Base-by-base conservation (phyloP, 2,888 invertebrate genomes). In the Amphipyra berbera region DNA sequence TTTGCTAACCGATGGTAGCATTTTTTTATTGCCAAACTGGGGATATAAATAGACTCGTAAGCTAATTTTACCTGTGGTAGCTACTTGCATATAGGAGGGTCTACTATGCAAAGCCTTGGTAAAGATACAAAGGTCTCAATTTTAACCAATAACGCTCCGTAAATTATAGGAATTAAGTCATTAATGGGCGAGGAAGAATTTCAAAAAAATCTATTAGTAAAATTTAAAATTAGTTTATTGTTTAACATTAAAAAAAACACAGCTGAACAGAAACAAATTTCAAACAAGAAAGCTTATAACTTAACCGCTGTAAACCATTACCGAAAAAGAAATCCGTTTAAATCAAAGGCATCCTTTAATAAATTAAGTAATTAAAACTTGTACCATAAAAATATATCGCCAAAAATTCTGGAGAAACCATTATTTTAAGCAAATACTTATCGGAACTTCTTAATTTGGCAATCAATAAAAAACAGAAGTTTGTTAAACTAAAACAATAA, bases 391-490 rank as follows among this genome's bases (percentile, higher is more conserved):
- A 73, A 62, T 66, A 55, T 68, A 70, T 55, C 52, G 40, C 46
- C 64, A 44, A 48, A 63, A 52, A 71, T 62, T 46, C 53, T 40
- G 38, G 10, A 13, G 27, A 35, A 10, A 21, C 54, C 60, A 66
- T 68, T 73, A 79, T 73, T 78, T 73, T 54, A 49, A 59, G 55
- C 47, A 53, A 76, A 76, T 68, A 73, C 66, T 75, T 70, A 56
- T 37, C 27, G 49, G 30, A 78, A 82, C 69, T 82, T 73, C 53
- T 68, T 62, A 71, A 77, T 74, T 79, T 66, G 30, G 37, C 15
- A 73, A 73, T 65, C 75, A 65, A 82, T 82, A 76, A 78, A 78
- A 78, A 64, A 64, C 76, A 82, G 75, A 75, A 75, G 68, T 81
- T 76, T 47, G 50, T 12, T 52, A 50, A 66, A 63, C 52, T 73